phyloP scores from a whole-genome alignment of 2,797 vertebrate species.

The Protonibea diacanthus region DNA sequence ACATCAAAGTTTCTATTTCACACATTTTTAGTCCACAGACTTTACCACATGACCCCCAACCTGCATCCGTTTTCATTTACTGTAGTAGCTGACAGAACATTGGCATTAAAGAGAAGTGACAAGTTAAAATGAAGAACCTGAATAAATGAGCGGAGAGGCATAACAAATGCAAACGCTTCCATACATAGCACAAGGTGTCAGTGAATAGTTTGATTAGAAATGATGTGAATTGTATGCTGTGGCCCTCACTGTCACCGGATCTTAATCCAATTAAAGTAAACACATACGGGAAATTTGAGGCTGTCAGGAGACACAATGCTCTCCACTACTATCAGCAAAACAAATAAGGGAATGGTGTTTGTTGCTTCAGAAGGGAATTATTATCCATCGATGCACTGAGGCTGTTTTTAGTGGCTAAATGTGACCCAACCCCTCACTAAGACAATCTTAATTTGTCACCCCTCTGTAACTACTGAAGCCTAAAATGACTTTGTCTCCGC shows the following conservation, averaged over 20 bases:
- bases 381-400: not conserved
- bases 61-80: not conserved
- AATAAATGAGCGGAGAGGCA: not conserved
- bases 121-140: not conserved
- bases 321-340: not conserved
- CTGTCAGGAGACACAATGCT: not conserved
- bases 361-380: not conserved
- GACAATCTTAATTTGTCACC: conserved; percentile 7
- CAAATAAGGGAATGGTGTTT: not conserved
- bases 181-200: not conserved
- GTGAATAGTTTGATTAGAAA: not conserved
- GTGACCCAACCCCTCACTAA: not conserved
- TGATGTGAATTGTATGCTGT: not conserved
- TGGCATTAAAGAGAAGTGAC: not conserved
- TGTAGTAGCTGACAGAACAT: not conserved
- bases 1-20: not conserved
- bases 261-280: not conserved
- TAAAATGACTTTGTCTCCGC: conserved; percentile 10
- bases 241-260: not conserved
- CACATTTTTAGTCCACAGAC: not conserved
- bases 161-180: not conserved
- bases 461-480: conserved; percentile 6
- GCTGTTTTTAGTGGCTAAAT: not conserved
- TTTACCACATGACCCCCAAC: not conserved
- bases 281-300: not conserved